A percentile compares a stretch with the other conserved stretches of the same genome.
Evolutionary conservation across 2,797 vertebrate genomes (phyloP).

Genomic region (Numenius phaeopus): DNA sequence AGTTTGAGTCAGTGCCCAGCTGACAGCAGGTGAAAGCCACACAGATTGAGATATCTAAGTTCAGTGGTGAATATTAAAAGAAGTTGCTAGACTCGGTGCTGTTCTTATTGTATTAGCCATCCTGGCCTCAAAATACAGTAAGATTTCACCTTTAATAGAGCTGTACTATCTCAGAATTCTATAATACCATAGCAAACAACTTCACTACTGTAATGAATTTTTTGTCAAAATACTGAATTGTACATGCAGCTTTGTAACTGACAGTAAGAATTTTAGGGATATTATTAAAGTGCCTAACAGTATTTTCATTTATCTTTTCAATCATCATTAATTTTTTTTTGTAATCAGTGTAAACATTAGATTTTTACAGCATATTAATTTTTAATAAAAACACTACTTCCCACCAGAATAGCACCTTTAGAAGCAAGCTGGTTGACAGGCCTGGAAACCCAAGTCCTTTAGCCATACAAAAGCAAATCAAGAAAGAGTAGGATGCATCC

Average conservation of each 20-base stretch:
- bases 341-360: background rate
- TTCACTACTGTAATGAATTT: background rate
- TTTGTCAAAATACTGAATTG: background rate
- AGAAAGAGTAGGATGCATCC: background rate
- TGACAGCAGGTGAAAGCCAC: background rate
- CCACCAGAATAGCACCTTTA: background rate
- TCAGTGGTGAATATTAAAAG: background rate
- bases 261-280: background rate
- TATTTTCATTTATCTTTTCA: background rate
- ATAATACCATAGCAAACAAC: background rate
- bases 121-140: background rate
- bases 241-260: background rate
- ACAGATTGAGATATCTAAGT: background rate
- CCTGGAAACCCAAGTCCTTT: background rate
- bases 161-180: background rate
- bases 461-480: background rate
- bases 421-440: background rate
- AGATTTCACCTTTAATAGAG: background rate
- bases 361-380: background rate
- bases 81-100: background rate
- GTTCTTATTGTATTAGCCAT: background rate
- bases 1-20: background rate
- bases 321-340: background rate
- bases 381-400: background rate
- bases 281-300: background rate